Base-by-base conservation (phyloP, 1,140 invertebrate species). In the Mercenaria mercenaria region DNA sequence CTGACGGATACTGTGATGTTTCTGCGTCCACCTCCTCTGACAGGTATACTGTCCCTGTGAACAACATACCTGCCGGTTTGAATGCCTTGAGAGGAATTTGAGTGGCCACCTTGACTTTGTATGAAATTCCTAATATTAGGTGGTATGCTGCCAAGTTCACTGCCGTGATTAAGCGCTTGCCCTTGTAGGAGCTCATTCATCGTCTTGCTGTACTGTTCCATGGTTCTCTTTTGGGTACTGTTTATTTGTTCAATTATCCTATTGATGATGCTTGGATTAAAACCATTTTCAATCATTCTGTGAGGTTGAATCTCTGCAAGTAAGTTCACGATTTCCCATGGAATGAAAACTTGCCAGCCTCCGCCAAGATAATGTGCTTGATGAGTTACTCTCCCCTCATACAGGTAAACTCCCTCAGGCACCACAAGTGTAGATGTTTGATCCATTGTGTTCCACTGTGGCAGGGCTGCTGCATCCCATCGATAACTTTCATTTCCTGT, bases 311-410 rank as follows among this genome's bases (percentile, higher is more conserved):
- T 74, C 41, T 43, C 41, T 11, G n/a, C 34, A 13, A 74, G 69
- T 13, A 15, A 6, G 18, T 74, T 4, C 0, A 74, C 69, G 32
- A 74, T 43, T n/a, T 74, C 11, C n/a, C 32, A 0, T 0, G 69
- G 69, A 74, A 74, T 74, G 34, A 74, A 74, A 41, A 74, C 69
- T 43, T 74, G 69, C 69, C 69, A 74, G 0, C 69, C 69, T 2
- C 69, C 69, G 32, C 69, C 69, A 74, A 37, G 69, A 23, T 2
- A 74, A 13, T 43, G 34, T 11, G 34, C 41, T 74, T 74, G 69
- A 20, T 8, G 23, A 6, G 34, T 11, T 20, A 74, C 69, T 20
- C 23, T 41, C 32, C 69, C 69, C n/a, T 74, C 69, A n/a, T 74
- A 74, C 69, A 74, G 13, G 37, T 74, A 23, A n/a, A 74, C 69